A percentile compares a stretch with the other conserved stretches of the same genome.
Evolutionary conservation across 2,888 invertebrate genomes (phyloP).

Genomic region (Polia nebulosa): DNA sequence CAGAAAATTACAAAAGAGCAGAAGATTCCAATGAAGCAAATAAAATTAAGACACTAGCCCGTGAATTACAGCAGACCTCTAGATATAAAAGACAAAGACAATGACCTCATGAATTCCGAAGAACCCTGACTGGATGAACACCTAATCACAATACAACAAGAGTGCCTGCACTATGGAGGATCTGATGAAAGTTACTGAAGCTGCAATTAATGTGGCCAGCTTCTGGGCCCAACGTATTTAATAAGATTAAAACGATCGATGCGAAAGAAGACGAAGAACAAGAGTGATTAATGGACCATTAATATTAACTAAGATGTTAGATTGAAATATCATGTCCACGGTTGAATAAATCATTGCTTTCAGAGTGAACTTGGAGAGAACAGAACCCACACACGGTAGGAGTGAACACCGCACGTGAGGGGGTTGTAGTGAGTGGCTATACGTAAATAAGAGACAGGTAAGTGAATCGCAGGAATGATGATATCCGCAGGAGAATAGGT

Average conservation of each 20-base stretch:
- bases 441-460: not conserved
- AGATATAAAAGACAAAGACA: conserved; percentile 63
- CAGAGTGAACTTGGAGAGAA: conserved; percentile 8
- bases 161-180: too few relatives aligned
- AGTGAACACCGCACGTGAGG: not conserved
- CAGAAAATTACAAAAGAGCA: conserved; percentile 11
- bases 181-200: too few relatives aligned
- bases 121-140: conserved; percentile 65
- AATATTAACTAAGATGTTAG: conserved; percentile 58
- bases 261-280: too few relatives aligned
- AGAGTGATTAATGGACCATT: conserved; percentile 53
- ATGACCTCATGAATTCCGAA: conserved; percentile 75
- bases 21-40: not conserved
- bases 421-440: not conserved
- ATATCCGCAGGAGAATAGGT: too few relatives aligned
- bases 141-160: conserved; percentile 65
- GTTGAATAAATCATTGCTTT: conserved; percentile 41
- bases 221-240: too few relatives aligned
- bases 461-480: not conserved
- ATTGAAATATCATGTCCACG: conserved; percentile 41
- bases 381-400: not conserved
- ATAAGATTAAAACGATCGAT: too few relatives aligned
- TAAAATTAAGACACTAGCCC: conserved; percentile 20
- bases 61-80: conserved; percentile 29
- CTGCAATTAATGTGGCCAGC: too few relatives aligned